Base-by-base conservation (phyloP, 2,888 invertebrate genomes). In the Scaptomyza polygonia region DNA sequence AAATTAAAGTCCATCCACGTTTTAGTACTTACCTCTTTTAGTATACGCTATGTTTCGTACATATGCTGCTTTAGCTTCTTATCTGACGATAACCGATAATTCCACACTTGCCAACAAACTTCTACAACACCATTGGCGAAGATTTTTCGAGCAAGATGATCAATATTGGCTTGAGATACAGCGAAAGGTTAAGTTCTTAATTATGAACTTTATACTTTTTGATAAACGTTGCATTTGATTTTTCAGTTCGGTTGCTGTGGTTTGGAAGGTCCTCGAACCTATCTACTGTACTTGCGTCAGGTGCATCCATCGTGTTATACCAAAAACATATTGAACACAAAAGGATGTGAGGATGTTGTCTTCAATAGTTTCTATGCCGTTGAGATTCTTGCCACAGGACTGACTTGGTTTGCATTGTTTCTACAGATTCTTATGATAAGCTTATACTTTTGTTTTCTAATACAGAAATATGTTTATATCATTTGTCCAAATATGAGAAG, bases 221-320 rank as follows among this genome's bases (percentile, higher is more conserved):
- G n/a, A n/a, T n/a, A n/a, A n/a, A n/a, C n/a, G n/a, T n/a, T n/a
- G n/a, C n/a, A n/a, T n/a, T n/a, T n/a, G n/a, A n/a, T n/a, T n/a
- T n/a, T 34, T 0, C 21, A 79, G 79, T 4, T 73, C 8, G 39
- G 29, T 3, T 79, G 79, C 6, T 79, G 79, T 32, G 79, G 82
- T 7, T 16, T 69, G 25, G 70, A 67, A 0, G 62, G 82, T 2
- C 82, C 79, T 0, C 36, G 64, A 1, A 58, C 59, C 7, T 79
- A 82, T 36, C 29, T 79, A 45, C 54, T 63, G 0, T 63, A 63
- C 9, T 2, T 77, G 30, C 62, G 32, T 0, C 57, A 14, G 30
- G 65, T 82, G 25, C 70, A 59, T 0, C 25, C 9, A 0, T 49
- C 51, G 0, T 79, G 79, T 45, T 82, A 65, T 14, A 2, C 11